Percentiles rank a stretch among this genome's conserved stretches.
Evolutionary conservation across 2,797 vertebrate genomes (phyloP).

Genomic region (Tachyglossus aculeatus): DNA sequence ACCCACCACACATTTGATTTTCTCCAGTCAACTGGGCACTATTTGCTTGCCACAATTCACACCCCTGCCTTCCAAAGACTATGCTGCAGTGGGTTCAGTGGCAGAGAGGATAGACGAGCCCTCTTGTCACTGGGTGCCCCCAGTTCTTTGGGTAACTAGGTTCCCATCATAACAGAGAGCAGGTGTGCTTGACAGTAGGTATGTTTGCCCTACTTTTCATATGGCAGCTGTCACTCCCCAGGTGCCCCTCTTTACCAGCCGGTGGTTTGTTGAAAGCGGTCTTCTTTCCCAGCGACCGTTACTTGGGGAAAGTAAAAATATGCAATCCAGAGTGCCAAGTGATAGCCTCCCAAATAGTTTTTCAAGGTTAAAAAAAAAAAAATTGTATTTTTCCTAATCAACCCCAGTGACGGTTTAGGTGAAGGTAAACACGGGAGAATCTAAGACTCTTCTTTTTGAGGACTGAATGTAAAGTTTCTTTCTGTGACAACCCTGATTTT

Average conservation of each 20-base stretch:
- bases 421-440: not conserved
- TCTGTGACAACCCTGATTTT: constrained; percentile 28
- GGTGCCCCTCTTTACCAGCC: constrained; percentile 53
- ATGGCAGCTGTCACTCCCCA: constrained; percentile 47
- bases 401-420: constrained; percentile 16
- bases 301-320: constrained; percentile 41
- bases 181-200: constrained; percentile 62
- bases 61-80: constrained; percentile 8
- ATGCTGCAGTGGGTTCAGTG: constrained; percentile 18
- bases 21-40: constrained; percentile 19
- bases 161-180: constrained; percentile 48
- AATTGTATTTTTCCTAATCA: not conserved
- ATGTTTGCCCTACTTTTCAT: constrained; percentile 58
- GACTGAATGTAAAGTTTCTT: constrained; percentile 24
- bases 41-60: constrained; percentile 2
- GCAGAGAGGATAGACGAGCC: constrained; percentile 8
- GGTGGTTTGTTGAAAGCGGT: constrained; percentile 51
- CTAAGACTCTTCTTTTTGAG: constrained; percentile 18
- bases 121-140: constrained; percentile 23
- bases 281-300: constrained; percentile 59
- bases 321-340: no score
- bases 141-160: constrained; percentile 31
- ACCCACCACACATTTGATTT: constrained; percentile 7
- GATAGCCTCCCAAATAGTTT: no score
- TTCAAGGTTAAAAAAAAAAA: no score